A percentile compares a stretch with the other conserved stretches of the same genome.
These are phyloP conservation scores for Peribatodes rhomboidaria DNA, from an alignment of 2,888 invertebrate genomes.

Conservation along the genomic window DNA sequence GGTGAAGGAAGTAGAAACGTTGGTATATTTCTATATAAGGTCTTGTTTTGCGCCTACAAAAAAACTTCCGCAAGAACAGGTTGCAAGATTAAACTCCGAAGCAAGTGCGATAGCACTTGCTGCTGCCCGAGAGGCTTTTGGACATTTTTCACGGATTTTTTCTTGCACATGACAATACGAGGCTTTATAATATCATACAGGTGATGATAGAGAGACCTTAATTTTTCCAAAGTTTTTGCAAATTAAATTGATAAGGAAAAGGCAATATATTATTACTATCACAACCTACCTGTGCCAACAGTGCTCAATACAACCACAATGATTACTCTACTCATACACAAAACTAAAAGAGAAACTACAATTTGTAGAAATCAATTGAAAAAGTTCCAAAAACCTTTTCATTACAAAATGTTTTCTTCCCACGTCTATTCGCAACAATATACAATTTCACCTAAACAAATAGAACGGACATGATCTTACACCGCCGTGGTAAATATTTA, in stretches of 20 bases:
- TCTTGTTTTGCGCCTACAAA: no score
- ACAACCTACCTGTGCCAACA: conserved; percentile 44
- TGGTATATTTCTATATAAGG: no score
- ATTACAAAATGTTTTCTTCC: conserved; percentile 65
- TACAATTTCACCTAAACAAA: conserved; percentile 77
- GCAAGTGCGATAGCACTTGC: no score
- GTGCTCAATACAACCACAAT: conserved; percentile 38
- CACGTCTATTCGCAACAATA: conserved; percentile 70
- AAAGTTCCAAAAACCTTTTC: conserved; percentile 50
- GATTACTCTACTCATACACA: conserved; percentile 51
- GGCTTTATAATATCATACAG: no score
- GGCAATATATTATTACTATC: neutral
- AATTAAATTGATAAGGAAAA: neutral
- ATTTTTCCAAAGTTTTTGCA: neutral
- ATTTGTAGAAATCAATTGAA: conserved; percentile 67
- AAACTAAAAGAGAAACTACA: conserved; percentile 70
- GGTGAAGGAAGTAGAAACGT: no score
- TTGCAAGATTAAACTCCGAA: no score
- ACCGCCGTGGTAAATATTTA: conserved; percentile 68
- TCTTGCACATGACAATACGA: no score
- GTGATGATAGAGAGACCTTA: neutral
- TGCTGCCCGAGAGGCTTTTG: no score
- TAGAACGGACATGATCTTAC: conserved; percentile 65
- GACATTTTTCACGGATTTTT: no score
- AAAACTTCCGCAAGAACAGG: no score